Percentiles rank a stretch among this genome's conserved stretches.
Conservation (phyloP, 2,888 invertebrate species). For the Cataglyphis altisquamis region DNA sequence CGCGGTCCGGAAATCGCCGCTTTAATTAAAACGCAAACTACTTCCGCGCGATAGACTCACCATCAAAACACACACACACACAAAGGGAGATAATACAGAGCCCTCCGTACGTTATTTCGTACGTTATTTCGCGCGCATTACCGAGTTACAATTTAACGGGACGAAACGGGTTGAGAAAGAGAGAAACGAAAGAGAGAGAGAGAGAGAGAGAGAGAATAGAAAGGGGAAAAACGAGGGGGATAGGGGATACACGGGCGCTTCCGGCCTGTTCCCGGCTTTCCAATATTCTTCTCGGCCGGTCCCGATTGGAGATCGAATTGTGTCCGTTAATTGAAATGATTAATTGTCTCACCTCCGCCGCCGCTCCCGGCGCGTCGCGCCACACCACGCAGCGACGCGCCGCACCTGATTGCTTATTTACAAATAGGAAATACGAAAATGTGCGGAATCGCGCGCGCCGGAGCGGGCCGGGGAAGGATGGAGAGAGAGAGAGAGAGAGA, state of each 20-base stretch:
- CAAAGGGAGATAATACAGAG: slow-evolving; percentile 41
- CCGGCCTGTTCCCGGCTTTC: slow-evolving; percentile 81
- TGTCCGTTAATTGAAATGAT: slow-evolving; percentile 86
- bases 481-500: slow-evolving; percentile 41
- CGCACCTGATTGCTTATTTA: slow-evolving; percentile 86
- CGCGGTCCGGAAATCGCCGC: slow-evolving; percentile 53
- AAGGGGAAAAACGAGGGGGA: slow-evolving; percentile 46
- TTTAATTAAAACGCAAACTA: slow-evolving; percentile 58
- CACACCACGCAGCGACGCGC: slow-evolving; percentile 52
- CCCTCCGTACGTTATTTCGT: slow-evolving; percentile 54
- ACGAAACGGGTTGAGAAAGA: slow-evolving; percentile 21
- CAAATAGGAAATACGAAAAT: slow-evolving; percentile 87
- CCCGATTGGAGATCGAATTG: slow-evolving; percentile 84
- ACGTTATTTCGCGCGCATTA: slow-evolving; percentile 56
- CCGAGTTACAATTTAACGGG: slow-evolving; percentile 55
- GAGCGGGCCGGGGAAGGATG: slow-evolving; percentile 44
- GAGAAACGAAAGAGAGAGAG: slow-evolving; percentile 20
- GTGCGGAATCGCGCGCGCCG: slow-evolving; percentile 81
- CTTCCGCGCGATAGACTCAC: slow-evolving; percentile 51
- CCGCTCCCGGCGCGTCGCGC: slow-evolving; percentile 58
- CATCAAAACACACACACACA: slow-evolving; percentile 9
- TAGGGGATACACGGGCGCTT: slow-evolving; percentile 69
- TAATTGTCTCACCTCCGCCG: slow-evolving; percentile 85
- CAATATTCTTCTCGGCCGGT: slow-evolving; percentile 84
- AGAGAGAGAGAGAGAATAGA: slow-evolving; percentile 12